Evolutionary conservation across 2,797 vertebrate genomes (phyloP).

Genomic region (Sebastes vulpes): DNA sequence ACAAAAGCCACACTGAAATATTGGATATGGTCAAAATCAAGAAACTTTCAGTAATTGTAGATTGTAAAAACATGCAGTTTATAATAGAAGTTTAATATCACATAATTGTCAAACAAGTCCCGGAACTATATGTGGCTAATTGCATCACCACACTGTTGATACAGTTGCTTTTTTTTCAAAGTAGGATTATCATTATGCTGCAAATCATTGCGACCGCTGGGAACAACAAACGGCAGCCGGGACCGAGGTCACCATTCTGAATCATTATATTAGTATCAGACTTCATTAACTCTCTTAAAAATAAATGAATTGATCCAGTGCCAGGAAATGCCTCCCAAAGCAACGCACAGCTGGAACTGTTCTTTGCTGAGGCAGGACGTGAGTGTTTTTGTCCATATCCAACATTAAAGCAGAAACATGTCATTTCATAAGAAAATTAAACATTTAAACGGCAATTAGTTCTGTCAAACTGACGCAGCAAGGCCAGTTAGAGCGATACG

Average conservation of each 20-base stretch:
- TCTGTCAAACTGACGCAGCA: neutral
- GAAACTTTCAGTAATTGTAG: neutral
- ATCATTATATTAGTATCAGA: slow-evolving; percentile 43
- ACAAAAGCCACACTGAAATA: neutral
- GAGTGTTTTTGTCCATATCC: neutral
- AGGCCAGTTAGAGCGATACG: neutral
- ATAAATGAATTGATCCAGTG: slow-evolving; percentile 36
- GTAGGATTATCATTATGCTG: slow-evolving; percentile 14
- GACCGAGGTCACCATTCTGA: slow-evolving; percentile 27
- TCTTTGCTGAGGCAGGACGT: neutral
- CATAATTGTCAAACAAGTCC: neutral
- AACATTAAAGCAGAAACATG: neutral
- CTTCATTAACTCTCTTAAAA: slow-evolving; percentile 57
- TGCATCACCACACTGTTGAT: neutral
- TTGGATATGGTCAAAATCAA: neutral
- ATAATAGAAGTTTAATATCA: neutral
- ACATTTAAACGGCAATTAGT: slow-evolving; percentile 2
- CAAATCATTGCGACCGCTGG: slow-evolving; percentile 10
- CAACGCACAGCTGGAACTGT: neutral
- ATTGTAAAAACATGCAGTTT: neutral
- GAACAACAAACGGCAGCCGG: slow-evolving; percentile 30
- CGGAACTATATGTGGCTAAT: neutral
- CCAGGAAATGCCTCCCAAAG: slow-evolving; percentile 27
- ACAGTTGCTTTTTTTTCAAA: slow-evolving; percentile 11
- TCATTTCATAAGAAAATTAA: neutral